These are phyloP conservation scores for Acipenser transmontanus DNA, from an alignment of 2,797 vertebrate genomes.

Conservation along the genomic window DNA sequence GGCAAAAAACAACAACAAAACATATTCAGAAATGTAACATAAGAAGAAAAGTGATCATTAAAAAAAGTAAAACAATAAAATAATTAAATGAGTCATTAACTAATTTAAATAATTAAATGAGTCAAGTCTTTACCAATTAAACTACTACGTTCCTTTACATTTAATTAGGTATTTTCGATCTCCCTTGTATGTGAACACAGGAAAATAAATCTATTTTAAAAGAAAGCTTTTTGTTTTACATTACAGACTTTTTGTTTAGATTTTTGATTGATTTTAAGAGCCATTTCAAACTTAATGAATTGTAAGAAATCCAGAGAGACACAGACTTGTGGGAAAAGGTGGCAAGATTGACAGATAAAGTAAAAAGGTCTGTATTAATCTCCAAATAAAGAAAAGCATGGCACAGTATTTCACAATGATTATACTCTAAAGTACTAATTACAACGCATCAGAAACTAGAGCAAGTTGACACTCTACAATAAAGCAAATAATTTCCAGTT, in stretches of 20 bases:
- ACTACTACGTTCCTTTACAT: no score
- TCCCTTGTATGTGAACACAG: no score
- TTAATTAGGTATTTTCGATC: no score
- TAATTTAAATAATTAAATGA: no score
- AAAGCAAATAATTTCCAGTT: constrained; percentile 99
- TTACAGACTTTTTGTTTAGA: not conserved
- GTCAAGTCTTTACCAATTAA: no score
- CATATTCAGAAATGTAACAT: no score
- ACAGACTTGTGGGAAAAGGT: constrained; percentile 60
- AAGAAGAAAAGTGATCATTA: no score
- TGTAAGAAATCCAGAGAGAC: constrained; percentile 65
- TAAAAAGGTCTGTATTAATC: constrained; percentile 83
- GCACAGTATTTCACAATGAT: constrained; percentile 84
- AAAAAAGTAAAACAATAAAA: no score
- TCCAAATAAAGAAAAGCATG: constrained; percentile 87
- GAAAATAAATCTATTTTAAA: not conserved
- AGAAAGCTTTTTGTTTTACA: not conserved
- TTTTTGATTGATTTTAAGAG: constrained; percentile 76
- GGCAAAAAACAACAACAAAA: no score
- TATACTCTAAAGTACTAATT: constrained; percentile 98
- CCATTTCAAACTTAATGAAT: constrained; percentile 81
- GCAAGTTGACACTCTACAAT: constrained; percentile 98
- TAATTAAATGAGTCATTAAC: no score
- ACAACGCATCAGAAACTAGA: constrained; percentile 88
- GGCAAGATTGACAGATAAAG: constrained; percentile 65